Base-by-base conservation (phyloP, 2,113 vertebrate species). In the Hydropotes inermis region DNA sequence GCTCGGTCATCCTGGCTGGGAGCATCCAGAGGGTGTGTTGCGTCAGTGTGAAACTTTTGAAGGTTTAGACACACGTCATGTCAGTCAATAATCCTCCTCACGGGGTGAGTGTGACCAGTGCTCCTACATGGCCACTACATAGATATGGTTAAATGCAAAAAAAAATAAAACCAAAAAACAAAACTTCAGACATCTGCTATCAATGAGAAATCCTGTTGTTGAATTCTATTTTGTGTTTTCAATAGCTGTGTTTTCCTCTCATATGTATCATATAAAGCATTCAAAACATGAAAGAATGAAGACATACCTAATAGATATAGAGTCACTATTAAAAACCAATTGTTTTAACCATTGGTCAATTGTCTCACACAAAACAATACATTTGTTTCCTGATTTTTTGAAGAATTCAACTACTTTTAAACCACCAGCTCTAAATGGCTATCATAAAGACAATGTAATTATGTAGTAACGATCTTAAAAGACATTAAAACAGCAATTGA, bases 391-490 rank as follows among this genome's bases (percentile, higher is more conserved):
- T 87, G 57, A 61, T 88, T 61, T 61, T 36, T 79, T 28, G 36
- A 47, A 93, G 88, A 95, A 86, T 64, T 91, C 28, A 83, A 92
- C 30, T 60, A 47, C 50, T 87, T 94, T 91, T 78, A 92, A 94
- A 92, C 21, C 96, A 60, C 28, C 67, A 90, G 21, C 16, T 92
- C 3, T 83, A 94, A 96, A 87, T 78, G 39, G 57, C 25, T 90
- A 50, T 83, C 84, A 58, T 92, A 81, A 95, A 94, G 70, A 85
- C 70, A 83, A 58, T 87, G n/a, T 89, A 93, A 93, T 95, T 85
- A 88, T 81, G 21, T 85, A 36, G 43, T 85, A 61, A 87, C 85
- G 52, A 96, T 83, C 60, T 92, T 87, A 84, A 92, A 90, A 95
- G 25, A 52, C 33, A 74, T 79, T 92, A 91, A 93, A 85, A 61